These are phyloP conservation scores for Trachythela sp. DNA, from an alignment of 64 coral and sea anemone genomes.

Conservation along the genomic window DNA sequence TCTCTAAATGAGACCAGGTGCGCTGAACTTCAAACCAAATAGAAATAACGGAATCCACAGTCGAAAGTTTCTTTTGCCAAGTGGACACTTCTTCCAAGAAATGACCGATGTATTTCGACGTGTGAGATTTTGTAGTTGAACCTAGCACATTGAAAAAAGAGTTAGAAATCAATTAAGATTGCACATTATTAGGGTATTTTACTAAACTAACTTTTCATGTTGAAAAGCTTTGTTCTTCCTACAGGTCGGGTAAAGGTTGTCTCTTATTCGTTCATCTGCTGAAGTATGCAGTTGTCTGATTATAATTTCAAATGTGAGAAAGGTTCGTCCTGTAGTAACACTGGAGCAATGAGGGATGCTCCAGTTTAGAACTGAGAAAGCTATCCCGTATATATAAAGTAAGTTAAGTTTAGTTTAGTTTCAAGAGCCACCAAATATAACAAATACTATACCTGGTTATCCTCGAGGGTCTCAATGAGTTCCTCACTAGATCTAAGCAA, in stretches of 20 bases:
- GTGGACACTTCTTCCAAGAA: slow-evolving; percentile 92
- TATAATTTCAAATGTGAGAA: too few species aligned
- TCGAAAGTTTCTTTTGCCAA: slow-evolving; percentile 98
- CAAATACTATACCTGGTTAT: slow-evolving; percentile 71
- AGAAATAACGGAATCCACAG: slow-evolving; percentile 86
- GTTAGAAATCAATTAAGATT: background rate
- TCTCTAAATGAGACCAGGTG: slow-evolving; percentile 98
- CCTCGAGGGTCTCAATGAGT: slow-evolving; percentile 95
- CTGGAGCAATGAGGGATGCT: too few species aligned
- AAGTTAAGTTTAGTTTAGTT: too few species aligned
- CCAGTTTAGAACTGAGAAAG: too few species aligned
- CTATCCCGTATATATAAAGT: too few species aligned
- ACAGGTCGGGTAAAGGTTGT: too few species aligned
- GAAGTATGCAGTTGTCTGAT: too few species aligned
- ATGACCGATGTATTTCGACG: slow-evolving; percentile 99
- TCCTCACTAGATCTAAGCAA: slow-evolving; percentile 92
- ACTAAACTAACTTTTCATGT: too few species aligned
- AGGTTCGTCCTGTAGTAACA: too few species aligned
- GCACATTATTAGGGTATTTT: too few species aligned
- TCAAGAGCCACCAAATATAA: background rate
- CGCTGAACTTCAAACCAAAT: slow-evolving; percentile 99
- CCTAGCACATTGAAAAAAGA: slow-evolving; percentile 10
- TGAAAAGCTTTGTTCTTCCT: too few species aligned
- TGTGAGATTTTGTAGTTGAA: slow-evolving; percentile 98
- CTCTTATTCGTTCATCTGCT: too few species aligned